Evolutionary conservation across 2,888 invertebrate species (phyloP), one percentile per base, ranked within the genome.

Genomic region (Dilophus febrilis): DNA sequence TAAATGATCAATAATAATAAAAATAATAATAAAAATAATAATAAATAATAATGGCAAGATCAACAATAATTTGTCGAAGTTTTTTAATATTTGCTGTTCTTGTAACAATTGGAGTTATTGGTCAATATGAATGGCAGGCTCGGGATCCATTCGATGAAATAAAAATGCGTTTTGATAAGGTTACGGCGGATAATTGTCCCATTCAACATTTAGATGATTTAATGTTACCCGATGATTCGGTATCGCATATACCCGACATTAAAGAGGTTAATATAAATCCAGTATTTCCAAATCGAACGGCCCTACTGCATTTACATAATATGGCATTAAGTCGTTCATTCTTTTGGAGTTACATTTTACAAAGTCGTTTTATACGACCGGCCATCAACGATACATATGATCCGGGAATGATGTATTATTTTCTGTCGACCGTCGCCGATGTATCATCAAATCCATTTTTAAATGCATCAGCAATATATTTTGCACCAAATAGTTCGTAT

Each of bases 341-440:
- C 61, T 95, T 87, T 61, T 94, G 87, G 83, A 90, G 90, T 59
- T 92, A 88, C 50, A 86, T 91, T 42, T 70, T 91, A 1, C 91
- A 91, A 56, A 85, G 87, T 19, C 69, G 91, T 46, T 87, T 88
- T 51, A 88, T 88, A 48, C 68, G 88, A 22, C 88, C 88, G 1
- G 86, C 85, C 1, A 86, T 85, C 17, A 88, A 87, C 55, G 87
- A 88, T 52, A 86, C 88, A 0, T 87, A 88, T 50, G 94, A 95
- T 64, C 95, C 95, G 1, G 95, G 95, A 40, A 87, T 97, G 80
- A 90, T 94, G 88, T 95, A 95, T 56, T 91, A 91, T 54, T 91
- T 92, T 56, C 65, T 95, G 33, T 92, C 94, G 0, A 82, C 90
- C 0, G 85, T 92, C 1, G 92, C 97, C 1, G 95, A 97, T 59